phyloP scores from a whole-genome alignment of 2,888 invertebrate species.

The Eumerus sabulonum region DNA sequence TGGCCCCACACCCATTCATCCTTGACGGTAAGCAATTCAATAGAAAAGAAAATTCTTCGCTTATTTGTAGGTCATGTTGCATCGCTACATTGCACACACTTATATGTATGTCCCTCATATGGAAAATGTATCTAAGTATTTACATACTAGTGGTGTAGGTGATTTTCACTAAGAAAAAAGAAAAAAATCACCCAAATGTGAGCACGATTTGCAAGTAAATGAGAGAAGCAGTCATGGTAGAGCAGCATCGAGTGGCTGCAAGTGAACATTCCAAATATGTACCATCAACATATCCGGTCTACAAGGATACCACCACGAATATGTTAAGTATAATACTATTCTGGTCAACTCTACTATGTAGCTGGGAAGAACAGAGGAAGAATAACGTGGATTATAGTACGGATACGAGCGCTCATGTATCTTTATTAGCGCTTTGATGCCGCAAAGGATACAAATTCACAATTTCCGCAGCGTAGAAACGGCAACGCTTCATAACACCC shows the following conservation, averaged over 20 bases:
- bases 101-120: background rate
- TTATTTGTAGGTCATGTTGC: conserved; percentile 64
- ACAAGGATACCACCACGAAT: conserved; percentile 37
- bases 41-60: conserved; percentile 25
- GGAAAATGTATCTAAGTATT: conserved; percentile 3
- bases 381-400: conserved; percentile 26
- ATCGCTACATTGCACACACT: conserved; percentile 33
- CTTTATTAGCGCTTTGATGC: conserved; percentile 24
- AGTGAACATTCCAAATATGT: conserved; percentile 3
- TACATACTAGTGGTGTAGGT: conserved; percentile 5
- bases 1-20: conserved; percentile 23
- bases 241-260: conserved; percentile 20
- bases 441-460: conserved; percentile 1
- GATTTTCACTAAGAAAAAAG: conserved; percentile 29
- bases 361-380: conserved; percentile 41
- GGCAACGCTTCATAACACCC: conserved; percentile 20
- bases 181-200: conserved; percentile 35
- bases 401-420: conserved; percentile 33
- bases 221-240: conserved; percentile 39
- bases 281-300: conserved; percentile 48
- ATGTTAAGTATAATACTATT: conserved; percentile 27
- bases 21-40: conserved; percentile 41
- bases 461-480: conserved; percentile 32
- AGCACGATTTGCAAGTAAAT: conserved; percentile 63
- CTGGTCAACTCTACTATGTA: conserved; percentile 11